These are phyloP conservation scores for Druceiella hillmani DNA, from an alignment of 2,888 invertebrate genomes.

Conservation along the genomic window DNA sequence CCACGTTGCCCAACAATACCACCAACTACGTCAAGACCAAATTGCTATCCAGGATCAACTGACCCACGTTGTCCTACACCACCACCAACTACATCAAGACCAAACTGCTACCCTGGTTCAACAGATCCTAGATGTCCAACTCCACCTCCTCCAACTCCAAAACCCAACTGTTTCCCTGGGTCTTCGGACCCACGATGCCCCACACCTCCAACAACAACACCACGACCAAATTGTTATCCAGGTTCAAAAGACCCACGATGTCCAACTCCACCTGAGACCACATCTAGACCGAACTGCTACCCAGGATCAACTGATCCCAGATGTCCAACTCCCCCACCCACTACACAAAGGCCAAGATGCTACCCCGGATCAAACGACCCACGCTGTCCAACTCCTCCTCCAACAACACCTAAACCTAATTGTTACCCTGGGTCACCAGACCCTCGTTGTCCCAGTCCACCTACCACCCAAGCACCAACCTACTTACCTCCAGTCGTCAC, in stretches of 20 bases:
- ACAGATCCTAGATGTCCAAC: conserved; percentile 25
- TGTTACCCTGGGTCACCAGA: too few species aligned
- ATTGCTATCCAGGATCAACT: conserved; percentile 30
- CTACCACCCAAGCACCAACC: too few species aligned
- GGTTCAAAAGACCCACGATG: too few species aligned
- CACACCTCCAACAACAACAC: conserved; percentile 13
- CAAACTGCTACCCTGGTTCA: conserved; percentile 26
- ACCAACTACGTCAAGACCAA: conserved; percentile 3
- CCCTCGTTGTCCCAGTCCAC: too few species aligned
- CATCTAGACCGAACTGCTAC: conserved; percentile 20
- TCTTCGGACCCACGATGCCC: too few species aligned
- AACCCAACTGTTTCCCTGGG: too few species aligned
- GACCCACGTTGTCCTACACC: conserved; percentile 25
- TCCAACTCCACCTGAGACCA: conserved; percentile 10
- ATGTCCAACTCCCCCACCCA: conserved; percentile 22
- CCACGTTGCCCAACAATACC: conserved; percentile 22
- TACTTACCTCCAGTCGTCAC: conserved; percentile 24
- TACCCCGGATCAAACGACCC: too few species aligned
- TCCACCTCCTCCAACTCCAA: conserved; percentile 15
- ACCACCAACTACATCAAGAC: conserved; percentile 16
- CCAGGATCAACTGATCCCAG: conserved; percentile 27
- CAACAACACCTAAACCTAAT: conserved; percentile 15
- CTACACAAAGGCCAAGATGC: too few species aligned
- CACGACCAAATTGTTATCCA: conserved; percentile 22
- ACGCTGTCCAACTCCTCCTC: conserved; percentile 8